Evolutionary conservation across 1,140 invertebrate genomes (phyloP), one percentile per base, ranked within the genome.

Genomic region (Lethrus apterus): DNA sequence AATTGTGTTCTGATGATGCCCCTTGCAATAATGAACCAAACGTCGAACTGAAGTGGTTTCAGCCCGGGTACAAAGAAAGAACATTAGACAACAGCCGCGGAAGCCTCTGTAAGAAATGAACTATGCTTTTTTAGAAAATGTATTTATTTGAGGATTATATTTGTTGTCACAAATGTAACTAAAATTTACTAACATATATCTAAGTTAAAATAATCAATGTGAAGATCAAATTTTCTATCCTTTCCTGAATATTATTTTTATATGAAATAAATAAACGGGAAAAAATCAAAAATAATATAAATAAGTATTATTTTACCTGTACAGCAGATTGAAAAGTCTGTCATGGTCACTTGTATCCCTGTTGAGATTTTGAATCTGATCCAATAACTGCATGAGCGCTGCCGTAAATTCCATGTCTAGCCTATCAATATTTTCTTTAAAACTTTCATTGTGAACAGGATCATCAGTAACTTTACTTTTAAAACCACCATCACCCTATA

Each of bases 281-380:
- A 17, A 36, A 18, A n/a, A n/a, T 24, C 3, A 36, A 10, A 17
- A 17, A 36, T 5, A 13, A 40, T 14, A 48, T n/a, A n/a, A n/a
- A n/a, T n/a, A n/a, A n/a, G n/a, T n/a, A n/a, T n/a, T n/a, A n/a
- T n/a, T 33, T 45, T 50, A 66, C 64, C 64, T 60, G 38, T 66
- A 65, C 11, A 66, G 42, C 19, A 66, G 56, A 58, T 66, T 66
- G 42, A 64, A 65, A 1, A 66, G 44, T 23, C 62, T 44, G 26
- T 66, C 64, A 29, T 66, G 62, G 42, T 66, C 63, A 32, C 61
- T 63, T 18, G 56, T 60, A 18, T 60, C 60, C 35, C 57, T 50
- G 31, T 64, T 64, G 3, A 65, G 38, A 23, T 61, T 56, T 36
- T 63, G 61, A 19, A 66, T 66, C 45, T 64, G 63, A 47, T 59